Evolutionary conservation across 2,888 invertebrate genomes (phyloP).

Genomic region (Tetragnatha montana): DNA sequence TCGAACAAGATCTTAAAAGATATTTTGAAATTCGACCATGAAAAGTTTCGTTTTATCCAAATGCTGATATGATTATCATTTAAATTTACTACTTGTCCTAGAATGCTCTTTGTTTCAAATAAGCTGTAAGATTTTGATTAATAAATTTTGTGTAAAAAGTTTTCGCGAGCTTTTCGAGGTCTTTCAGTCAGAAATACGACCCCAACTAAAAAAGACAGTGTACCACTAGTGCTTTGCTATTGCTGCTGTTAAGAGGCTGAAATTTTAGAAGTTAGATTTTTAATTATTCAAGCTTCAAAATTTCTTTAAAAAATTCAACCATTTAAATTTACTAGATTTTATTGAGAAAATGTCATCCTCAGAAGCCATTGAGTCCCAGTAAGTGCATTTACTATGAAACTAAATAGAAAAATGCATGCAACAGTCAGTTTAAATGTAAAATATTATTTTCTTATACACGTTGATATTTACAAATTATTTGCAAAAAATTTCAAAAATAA

Average conservation of each 20-base stretch:
- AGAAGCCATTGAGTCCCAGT: neutral
- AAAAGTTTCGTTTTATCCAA: neutral
- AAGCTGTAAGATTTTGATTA: neutral
- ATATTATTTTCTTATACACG: too few species aligned
- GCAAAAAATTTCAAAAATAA: too few species aligned
- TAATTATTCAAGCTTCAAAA: too few species aligned
- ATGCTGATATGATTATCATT: constrained; percentile 1
- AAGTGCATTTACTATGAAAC: too few species aligned
- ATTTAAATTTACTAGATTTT: neutral
- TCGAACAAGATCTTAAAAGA: constrained; percentile 1
- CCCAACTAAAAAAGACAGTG: neutral
- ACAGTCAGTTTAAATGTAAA: too few species aligned
- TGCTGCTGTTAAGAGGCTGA: too few species aligned
- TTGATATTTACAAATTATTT: too few species aligned
- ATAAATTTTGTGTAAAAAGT: too few species aligned
- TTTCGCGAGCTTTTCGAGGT: too few species aligned
- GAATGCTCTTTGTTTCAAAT: neutral
- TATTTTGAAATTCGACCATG: constrained; percentile 2
- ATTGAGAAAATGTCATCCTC: neutral
- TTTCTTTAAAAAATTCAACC: too few species aligned
- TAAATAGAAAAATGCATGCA: too few species aligned
- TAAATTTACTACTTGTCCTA: constrained; percentile 5
- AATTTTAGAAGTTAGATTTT: too few species aligned
- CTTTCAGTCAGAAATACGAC: neutral
- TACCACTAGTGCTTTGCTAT: neutral